Evolutionary conservation across 2,888 invertebrate species (phyloP).

Genomic region (Romanomermis culicivorax): DNA sequence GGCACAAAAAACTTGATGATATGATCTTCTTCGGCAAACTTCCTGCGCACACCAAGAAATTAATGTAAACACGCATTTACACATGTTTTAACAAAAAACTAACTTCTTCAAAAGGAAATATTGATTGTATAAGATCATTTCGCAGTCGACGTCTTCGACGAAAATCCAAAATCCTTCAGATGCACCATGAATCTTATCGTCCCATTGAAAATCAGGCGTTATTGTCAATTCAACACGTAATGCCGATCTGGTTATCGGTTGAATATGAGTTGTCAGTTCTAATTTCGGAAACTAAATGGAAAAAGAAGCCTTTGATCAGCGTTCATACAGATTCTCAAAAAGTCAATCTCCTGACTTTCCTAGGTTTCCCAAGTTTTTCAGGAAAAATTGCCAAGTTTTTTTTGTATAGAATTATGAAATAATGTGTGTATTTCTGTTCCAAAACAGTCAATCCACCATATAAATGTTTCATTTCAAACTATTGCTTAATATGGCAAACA

Average conservation of each 20-base stretch:
- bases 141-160: constrained; percentile 41
- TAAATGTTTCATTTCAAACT: too few species aligned
- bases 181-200: constrained; percentile 61
- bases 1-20: constrained; percentile 92
- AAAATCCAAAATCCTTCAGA: constrained; percentile 44
- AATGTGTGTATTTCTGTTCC: too few species aligned
- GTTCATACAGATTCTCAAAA: background rate
- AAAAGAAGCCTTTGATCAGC: background rate
- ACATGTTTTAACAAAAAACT: background rate
- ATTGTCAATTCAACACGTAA: constrained; percentile 83
- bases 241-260: constrained; percentile 73
- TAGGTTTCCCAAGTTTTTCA: too few species aligned
- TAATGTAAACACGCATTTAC: constrained; percentile 3
- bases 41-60: constrained; percentile 39
- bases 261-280: constrained; percentile 84
- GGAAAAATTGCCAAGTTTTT: background rate
- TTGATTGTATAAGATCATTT: constrained; percentile 68
- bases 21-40: constrained; percentile 82
- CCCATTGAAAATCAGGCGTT: constrained; percentile 98
- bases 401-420: too few species aligned
- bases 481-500: too few species aligned
- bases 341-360: background rate
- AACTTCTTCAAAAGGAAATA: constrained; percentile 64
- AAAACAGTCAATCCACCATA: too few species aligned
- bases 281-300: constrained; percentile 55